phyloP scores from a whole-genome alignment of 2,888 invertebrate genomes.

The Neelides folsomi region DNA sequence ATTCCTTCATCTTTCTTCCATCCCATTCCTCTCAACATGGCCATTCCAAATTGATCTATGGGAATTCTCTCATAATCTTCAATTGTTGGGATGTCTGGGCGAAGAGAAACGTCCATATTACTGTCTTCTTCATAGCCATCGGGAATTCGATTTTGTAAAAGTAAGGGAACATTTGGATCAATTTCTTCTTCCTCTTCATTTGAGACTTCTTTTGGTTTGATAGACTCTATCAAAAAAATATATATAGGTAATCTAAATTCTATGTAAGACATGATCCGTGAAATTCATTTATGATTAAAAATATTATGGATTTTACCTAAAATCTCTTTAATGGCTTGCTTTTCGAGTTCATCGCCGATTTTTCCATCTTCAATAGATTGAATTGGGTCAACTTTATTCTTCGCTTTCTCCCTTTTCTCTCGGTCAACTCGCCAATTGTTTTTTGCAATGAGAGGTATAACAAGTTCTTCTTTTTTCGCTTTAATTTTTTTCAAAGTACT shows the following conservation, averaged over 20 bases:
- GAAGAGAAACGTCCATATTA: conserved; percentile 38
- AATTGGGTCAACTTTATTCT: conserved; percentile 34
- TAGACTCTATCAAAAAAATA: conserved; percentile 1
- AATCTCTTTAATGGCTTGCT: conserved; percentile 60
- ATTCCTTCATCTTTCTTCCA: conserved; percentile 58
- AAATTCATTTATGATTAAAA: not conserved
- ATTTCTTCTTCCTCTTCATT: conserved; percentile 6
- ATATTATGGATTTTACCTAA: conserved; percentile 44
- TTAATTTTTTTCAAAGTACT: conserved; percentile 6
- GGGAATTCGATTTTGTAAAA: conserved; percentile 40
- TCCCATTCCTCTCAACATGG: conserved; percentile 91
- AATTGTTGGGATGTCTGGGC: conserved; percentile 40
- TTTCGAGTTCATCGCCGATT: conserved; percentile 45
- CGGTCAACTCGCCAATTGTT: conserved; percentile 39
- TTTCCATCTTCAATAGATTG: not conserved
- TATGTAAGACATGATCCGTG: not conserved
- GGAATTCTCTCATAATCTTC: conserved; percentile 59
- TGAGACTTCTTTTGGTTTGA: conserved; percentile 13
- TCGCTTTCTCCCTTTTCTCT: conserved; percentile 43
- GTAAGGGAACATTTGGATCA: conserved; percentile 35
- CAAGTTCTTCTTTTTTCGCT: conserved; percentile 33
- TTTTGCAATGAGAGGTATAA: conserved; percentile 38
- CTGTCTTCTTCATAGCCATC: conserved; percentile 41
- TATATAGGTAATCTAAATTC: not conserved
- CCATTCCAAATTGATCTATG: conserved; percentile 70